Conservation (phyloP, 1,140 invertebrate genomes). For the Sminthurinus signatus region DNA sequence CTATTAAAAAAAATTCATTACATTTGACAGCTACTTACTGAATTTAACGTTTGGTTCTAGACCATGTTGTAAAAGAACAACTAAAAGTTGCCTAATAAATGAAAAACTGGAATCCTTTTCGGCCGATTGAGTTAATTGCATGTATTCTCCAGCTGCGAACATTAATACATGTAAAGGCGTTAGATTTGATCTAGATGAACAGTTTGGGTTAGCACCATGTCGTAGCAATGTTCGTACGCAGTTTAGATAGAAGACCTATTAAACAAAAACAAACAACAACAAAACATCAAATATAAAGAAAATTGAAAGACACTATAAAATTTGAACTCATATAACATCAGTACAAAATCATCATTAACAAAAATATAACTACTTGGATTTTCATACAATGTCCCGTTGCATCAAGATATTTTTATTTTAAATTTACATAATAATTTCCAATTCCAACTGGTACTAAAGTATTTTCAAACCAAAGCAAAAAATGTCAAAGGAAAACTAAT, state of each 20-base stretch:
- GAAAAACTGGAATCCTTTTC: conserved; percentile 50
- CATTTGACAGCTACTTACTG: too few species aligned
- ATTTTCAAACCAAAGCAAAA: too few species aligned
- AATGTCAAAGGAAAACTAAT: too few species aligned
- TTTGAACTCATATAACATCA: background rate
- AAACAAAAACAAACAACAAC: too few species aligned
- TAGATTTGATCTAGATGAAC: conserved; percentile 60
- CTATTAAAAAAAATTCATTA: too few species aligned
- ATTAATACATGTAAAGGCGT: conserved; percentile 66
- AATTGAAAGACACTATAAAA: too few species aligned
- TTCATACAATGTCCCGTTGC: too few species aligned
- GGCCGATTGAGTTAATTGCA: conserved; percentile 55
- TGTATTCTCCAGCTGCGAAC: conserved; percentile 56
- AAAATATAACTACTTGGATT: background rate
- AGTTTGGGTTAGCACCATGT: conserved; percentile 65
- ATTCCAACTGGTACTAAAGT: too few species aligned
- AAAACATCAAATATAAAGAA: too few species aligned
- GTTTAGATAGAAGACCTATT: conserved; percentile 65
- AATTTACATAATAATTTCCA: too few species aligned
- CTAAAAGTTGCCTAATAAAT: conserved; percentile 54
- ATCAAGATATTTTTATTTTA: too few species aligned
- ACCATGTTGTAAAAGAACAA: conserved; percentile 60
- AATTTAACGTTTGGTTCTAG: conserved; percentile 57
- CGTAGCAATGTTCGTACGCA: conserved; percentile 57
- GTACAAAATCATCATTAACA: background rate